Base-by-base conservation (phyloP, 1,140 invertebrate species). In the Anagrus nilaparvatae region DNA sequence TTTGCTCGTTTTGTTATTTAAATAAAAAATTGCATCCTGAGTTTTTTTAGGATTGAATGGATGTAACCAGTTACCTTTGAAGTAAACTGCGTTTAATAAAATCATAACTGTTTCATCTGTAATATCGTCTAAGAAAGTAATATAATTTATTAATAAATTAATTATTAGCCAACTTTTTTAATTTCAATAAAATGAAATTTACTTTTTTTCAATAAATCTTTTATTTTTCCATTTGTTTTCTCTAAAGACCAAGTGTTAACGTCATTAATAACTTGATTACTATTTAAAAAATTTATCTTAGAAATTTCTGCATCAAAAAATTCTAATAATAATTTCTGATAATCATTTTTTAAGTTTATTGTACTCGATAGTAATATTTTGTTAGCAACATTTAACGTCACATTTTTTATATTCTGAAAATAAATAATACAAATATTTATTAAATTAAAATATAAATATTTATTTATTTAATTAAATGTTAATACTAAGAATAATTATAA, bases 31-130 rank as follows among this genome's bases (percentile, higher is more conserved):
- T 35, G 61, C 59, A 6, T 63, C 53, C 9, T 48, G 48, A 0
- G 83, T 84, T 2, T 52, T 36, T 5, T 59, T 47, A 19, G 59
- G 52, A 44, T 71, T 52, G 51, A 87, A 86, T 46, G 70, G 68
- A 23, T 60, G 51, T 28, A 65, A 53, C 83, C 83, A 86, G 21
- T 67, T 61, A n/a, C 79, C 81, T 67, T 83, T 80, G 59, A 82
- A 84, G 59, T 79, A 80, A 27, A 81, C 67, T n/a, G 78, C 78
- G 59, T 83, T 85, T 36, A 73, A 71, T 33, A 78, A 68, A 44
- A 78, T 71, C 52, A 76, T 57, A 30, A 45, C 63, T 50, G 72
- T 74, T 27, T 63, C 47, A 9, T 44, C 38, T 28, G 50, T 54
- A 0, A 77, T 52, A 18, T 56, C 50, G 42, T 50, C 60, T 63